These are phyloP conservation scores for Rhagonycha fulva DNA, from an alignment of 2,888 invertebrate genomes.

Conservation along the genomic window DNA sequence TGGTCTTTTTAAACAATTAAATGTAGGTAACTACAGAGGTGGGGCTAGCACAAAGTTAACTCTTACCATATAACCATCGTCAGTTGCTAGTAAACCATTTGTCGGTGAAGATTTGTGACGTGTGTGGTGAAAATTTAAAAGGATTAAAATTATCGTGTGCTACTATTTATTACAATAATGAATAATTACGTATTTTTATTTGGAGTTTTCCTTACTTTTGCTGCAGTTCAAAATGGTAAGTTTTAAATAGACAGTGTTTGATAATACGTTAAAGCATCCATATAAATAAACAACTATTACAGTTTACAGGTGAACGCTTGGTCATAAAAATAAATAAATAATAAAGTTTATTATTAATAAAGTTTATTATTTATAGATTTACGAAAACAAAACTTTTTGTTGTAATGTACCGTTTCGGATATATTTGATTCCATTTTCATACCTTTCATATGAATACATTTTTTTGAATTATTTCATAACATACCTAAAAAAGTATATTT, in stretches of 20 bases:
- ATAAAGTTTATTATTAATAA: too few relatives aligned
- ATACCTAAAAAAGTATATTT: too few relatives aligned
- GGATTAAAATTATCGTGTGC: background rate
- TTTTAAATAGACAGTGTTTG: background rate
- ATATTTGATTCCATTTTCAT: background rate
- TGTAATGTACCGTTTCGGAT: background rate
- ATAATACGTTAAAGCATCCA: background rate
- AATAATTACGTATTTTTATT: conserved; percentile 4
- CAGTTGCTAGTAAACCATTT: conserved; percentile 10
- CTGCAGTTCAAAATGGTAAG: conserved; percentile 17
- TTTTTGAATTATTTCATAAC: too few relatives aligned
- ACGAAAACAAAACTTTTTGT: too few relatives aligned
- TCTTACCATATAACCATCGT: conserved; percentile 11
- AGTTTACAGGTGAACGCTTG: too few relatives aligned
- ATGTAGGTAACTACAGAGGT: conserved; percentile 19
- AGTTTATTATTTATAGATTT: too few relatives aligned
- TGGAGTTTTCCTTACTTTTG: conserved; percentile 3
- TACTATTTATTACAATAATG: conserved; percentile 7
- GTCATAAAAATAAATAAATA: too few relatives aligned
- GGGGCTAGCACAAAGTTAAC: conserved; percentile 13
- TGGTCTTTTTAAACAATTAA: conserved; percentile 16
- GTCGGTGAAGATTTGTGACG: background rate
- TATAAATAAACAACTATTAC: too few relatives aligned
- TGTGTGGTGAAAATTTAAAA: background rate
- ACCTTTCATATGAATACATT: background rate